Percentiles rank a stretch among this genome's conserved stretches.
Evolutionary conservation across 2,888 invertebrate genomes (phyloP).

Genomic region (Diabrotica balteata): DNA sequence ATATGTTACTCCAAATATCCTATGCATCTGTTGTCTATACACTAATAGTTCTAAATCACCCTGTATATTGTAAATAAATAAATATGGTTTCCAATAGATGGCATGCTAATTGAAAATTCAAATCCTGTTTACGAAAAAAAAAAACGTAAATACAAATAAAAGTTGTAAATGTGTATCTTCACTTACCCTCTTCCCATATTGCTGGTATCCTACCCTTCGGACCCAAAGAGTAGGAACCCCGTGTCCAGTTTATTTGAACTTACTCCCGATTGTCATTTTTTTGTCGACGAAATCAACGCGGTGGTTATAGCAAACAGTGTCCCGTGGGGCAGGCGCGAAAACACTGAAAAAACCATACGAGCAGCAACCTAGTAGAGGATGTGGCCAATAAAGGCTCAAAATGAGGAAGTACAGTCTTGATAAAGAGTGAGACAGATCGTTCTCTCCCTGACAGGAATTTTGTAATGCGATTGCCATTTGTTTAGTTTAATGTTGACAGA

Average conservation of each 20-base stretch:
- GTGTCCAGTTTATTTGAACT: conserved; percentile 20
- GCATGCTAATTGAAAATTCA: too few species aligned
- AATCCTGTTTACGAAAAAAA: too few species aligned
- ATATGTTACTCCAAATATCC: too few species aligned
- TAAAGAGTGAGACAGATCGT: conserved; percentile 27
- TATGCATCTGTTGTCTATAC: too few species aligned
- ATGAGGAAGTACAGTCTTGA: conserved; percentile 49
- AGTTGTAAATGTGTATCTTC: not conserved
- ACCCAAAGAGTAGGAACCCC: conserved; percentile 24
- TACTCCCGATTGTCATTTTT: conserved; percentile 25
- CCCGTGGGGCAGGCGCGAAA: conserved; percentile 28
- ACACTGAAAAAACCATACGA: conserved; percentile 31
- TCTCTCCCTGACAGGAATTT: conserved; percentile 27
- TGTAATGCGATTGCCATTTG: conserved; percentile 34
- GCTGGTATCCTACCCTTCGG: conserved; percentile 19
- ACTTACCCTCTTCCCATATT: conserved; percentile 32
- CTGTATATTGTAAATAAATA: too few species aligned
- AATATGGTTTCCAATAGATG: too few species aligned
- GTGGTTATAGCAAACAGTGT: conserved; percentile 6
- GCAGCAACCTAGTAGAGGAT: conserved; percentile 39
- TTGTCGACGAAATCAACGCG: conserved; percentile 8
- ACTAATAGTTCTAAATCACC: too few species aligned
- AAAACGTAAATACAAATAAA: too few species aligned
- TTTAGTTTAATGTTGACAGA: conserved; percentile 39
- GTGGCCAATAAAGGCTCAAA: conserved; percentile 45